Base-by-base conservation (phyloP, 2,113 vertebrate genomes). In the Alligator mississippiensis region DNA sequence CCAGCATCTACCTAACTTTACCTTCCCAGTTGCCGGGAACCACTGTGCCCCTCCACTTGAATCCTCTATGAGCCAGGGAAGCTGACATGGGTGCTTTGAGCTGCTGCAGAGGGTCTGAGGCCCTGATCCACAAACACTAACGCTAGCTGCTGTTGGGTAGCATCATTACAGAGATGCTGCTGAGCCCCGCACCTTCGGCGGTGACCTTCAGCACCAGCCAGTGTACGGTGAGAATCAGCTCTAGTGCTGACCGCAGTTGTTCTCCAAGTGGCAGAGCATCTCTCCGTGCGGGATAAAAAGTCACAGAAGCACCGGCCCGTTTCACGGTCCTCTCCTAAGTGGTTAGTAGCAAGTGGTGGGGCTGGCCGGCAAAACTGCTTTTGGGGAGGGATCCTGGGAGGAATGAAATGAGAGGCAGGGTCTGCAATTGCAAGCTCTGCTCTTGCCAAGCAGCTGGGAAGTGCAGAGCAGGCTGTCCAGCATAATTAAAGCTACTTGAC, bases 341-440 rank as follows among this genome's bases (percentile, higher is more conserved):
- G 13, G 68, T 72, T 72, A n/a, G 21, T n/a, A 38, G 28, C 18
- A 60, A 34, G 7, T 11, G 8, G 8, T 15, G 5, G 28, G 55
- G 4, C 10, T 55, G 66, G 34, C 6, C 24, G 76, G 0, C 2
- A 6, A 5, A 55, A 55, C 22, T 16, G 0, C 1, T 21, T 9
- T 8, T 4, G 11, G 60, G 25, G 58, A 7, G 38, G 1, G 6
- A 11, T 30, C 19, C 30, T 72, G 30, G 25, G 21, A 1, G 57
- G 72, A 11, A 11, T 3, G 47, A 24, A 4, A 5, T 0, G 0
- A 81, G 58, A 13, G 27, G 25, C 16, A 5, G 0, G 4, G 30
- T 22, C 68, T 34, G 68, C 30, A 22, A n/a, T 54, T 57, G 15
- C 1, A 34, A 9, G 47, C 47, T 19, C 9, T 59, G 24, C 22